These are phyloP conservation scores for Nowickia ferox DNA, from an alignment of 2,888 invertebrate species.

Conservation along the genomic window DNA sequence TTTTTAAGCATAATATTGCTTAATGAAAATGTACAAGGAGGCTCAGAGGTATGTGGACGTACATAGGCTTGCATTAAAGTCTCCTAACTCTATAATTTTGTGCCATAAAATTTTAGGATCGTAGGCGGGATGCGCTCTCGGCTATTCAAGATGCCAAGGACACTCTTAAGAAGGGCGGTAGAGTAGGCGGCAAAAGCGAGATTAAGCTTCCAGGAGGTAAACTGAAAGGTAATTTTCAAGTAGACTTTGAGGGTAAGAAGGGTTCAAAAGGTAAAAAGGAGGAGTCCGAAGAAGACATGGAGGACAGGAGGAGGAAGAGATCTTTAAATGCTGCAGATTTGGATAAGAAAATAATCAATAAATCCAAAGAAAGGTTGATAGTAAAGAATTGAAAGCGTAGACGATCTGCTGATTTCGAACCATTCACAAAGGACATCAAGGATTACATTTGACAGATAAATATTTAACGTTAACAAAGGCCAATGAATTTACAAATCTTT, in stretches of 20 bases:
- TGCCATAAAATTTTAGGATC: constrained; percentile 70
- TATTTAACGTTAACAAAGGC: no score
- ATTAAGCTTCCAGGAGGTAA: constrained; percentile 75
- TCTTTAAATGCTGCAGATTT: neutral
- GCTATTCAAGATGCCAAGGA: constrained; percentile 75
- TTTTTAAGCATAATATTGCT: constrained; percentile 26
- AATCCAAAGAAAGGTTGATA: constrained; percentile 5
- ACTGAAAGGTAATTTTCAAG: constrained; percentile 62
- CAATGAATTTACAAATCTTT: no score
- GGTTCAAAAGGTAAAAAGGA: constrained; percentile 35
- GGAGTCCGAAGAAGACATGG: neutral
- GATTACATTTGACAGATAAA: neutral
- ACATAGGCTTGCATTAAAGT: no score
- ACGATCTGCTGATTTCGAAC: neutral
- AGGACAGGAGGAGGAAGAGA: constrained; percentile 14
- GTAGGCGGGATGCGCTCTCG: constrained; percentile 73
- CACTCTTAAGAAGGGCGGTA: constrained; percentile 74
- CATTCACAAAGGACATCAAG: neutral
- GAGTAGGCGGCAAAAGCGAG: constrained; percentile 67
- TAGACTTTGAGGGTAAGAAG: constrained; percentile 77
- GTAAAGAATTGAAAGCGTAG: neutral
- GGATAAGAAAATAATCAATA: neutral
- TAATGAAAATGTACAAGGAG: constrained; percentile 8
- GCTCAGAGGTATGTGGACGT: constrained; percentile 13
- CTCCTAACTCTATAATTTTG: neutral